Conservation (phyloP, 2,888 invertebrate genomes). For the Barypeithes pellucidus region DNA sequence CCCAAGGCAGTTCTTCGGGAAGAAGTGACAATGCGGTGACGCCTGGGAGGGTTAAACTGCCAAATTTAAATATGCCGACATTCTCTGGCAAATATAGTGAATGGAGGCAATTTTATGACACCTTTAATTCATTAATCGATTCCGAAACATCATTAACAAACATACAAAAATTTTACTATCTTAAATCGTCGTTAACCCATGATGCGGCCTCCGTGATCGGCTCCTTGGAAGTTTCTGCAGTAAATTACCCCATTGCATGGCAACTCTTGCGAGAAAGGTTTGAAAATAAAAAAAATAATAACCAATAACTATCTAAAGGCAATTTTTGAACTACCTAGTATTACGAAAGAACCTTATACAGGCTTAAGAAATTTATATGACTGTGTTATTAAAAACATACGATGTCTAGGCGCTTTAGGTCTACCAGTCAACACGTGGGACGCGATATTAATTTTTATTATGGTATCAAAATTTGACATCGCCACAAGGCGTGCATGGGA, state of each 20-base stretch:
- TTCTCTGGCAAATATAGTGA: constrained; percentile 40
- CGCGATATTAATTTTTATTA: constrained; percentile 44
- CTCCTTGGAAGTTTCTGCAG: constrained; percentile 45
- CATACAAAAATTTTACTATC: constrained; percentile 52
- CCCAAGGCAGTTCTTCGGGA: neutral
- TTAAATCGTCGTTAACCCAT: constrained; percentile 41
- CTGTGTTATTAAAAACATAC: constrained; percentile 42
- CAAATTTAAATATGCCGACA: constrained; percentile 36
- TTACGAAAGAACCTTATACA: constrained; percentile 37
- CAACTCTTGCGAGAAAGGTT: constrained; percentile 48
- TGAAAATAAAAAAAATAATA: constrained; percentile 52
- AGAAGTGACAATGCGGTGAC: neutral
- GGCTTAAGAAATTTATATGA: constrained; percentile 43
- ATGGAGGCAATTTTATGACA: constrained; percentile 49
- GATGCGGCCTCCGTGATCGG: constrained; percentile 47
- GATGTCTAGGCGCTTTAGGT: constrained; percentile 47
- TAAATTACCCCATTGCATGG: constrained; percentile 52
- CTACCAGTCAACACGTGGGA: constrained; percentile 50
- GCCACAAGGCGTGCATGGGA: constrained; percentile 47
- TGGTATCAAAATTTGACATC: constrained; percentile 49
- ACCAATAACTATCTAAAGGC: constrained; percentile 51
- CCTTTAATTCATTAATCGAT: constrained; percentile 50
- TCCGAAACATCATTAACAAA: constrained; percentile 39
- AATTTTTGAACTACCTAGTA: constrained; percentile 44
- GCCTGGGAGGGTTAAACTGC: constrained; percentile 17